A percentile compares a stretch with the other conserved stretches of the same genome.
phyloP scores from a whole-genome alignment of 30 jellyfish, hydroid and myxozoan species.

The Rhopilema esculentum region DNA sequence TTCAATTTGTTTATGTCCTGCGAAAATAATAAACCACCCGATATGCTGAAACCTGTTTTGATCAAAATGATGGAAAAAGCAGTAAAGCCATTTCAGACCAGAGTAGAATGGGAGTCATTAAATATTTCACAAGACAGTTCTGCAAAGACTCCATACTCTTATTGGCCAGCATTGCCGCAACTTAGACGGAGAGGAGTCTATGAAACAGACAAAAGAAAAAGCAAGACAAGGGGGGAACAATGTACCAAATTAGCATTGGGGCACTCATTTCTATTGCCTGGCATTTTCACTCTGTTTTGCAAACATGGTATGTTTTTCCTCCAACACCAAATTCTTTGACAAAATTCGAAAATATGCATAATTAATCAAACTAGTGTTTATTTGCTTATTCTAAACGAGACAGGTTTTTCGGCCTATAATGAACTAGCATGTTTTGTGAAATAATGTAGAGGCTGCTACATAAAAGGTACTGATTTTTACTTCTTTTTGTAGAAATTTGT shows the following conservation, averaged over 20 bases:
- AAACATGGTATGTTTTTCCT: background rate
- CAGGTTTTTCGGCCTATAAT: too few species aligned
- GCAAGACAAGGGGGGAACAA: background rate
- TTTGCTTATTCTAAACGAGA: too few species aligned
- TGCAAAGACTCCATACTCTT: background rate
- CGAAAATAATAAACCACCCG: too few species aligned
- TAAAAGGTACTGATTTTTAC: background rate
- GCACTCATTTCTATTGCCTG: background rate
- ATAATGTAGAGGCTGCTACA: background rate
- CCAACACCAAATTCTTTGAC: background rate
- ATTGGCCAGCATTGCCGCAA: background rate
- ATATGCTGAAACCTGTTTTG: too few species aligned
- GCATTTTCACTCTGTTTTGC: background rate
- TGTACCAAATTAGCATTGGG: background rate
- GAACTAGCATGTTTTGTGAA: background rate
- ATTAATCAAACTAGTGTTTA: background rate
- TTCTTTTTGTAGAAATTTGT: background rate
- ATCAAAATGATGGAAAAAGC: too few species aligned
- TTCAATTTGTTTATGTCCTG: too few species aligned
- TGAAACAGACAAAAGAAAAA: background rate
- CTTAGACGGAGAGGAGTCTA: background rate
- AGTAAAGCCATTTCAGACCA: too few species aligned
- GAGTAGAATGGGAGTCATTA: too few species aligned
- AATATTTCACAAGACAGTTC: too few species aligned
- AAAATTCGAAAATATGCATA: background rate